A percentile compares a stretch with the other conserved stretches of the same genome.
These are phyloP conservation scores for Papilio polytes DNA, from an alignment of 1,140 invertebrate species.

Conservation along the genomic window DNA sequence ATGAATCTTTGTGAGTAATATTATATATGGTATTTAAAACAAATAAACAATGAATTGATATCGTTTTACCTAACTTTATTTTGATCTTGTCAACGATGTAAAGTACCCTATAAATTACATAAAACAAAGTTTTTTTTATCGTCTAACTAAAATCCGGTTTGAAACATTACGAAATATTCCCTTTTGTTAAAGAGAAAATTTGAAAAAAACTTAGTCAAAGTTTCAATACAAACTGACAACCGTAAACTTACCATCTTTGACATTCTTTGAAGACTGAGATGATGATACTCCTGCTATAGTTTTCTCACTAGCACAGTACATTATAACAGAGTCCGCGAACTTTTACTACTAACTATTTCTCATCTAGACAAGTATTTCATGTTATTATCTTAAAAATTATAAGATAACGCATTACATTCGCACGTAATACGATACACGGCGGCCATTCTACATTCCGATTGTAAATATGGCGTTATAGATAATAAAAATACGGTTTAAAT, in stretches of 20 bases:
- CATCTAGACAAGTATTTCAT: constrained; percentile 67
- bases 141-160: not conserved
- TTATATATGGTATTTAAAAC: not conserved
- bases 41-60: constrained; percentile 11
- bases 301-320: constrained; percentile 84
- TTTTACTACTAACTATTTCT: constrained; percentile 61
- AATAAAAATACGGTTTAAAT: constrained; percentile 49
- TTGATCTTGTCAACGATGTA: not conserved
- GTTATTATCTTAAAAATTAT: constrained; percentile 70
- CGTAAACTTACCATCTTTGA: constrained; percentile 84
- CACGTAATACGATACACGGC: constrained; percentile 76
- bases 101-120: not conserved
- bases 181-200: constrained; percentile 20
- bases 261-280: constrained; percentile 82
- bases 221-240: constrained; percentile 66
- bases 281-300: constrained; percentile 82
- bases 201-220: constrained; percentile 49
- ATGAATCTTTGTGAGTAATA: not conserved
- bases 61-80: not conserved
- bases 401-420: constrained; percentile 71
- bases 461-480: constrained; percentile 81
- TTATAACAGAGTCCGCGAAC: constrained; percentile 64
- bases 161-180: not conserved
- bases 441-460: constrained; percentile 83
- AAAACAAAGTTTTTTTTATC: not conserved